Percentiles rank a stretch among this genome's conserved stretches.
Evolutionary conservation across 2,797 vertebrate genomes (phyloP).

Genomic region (Girardinus metallicus): DNA sequence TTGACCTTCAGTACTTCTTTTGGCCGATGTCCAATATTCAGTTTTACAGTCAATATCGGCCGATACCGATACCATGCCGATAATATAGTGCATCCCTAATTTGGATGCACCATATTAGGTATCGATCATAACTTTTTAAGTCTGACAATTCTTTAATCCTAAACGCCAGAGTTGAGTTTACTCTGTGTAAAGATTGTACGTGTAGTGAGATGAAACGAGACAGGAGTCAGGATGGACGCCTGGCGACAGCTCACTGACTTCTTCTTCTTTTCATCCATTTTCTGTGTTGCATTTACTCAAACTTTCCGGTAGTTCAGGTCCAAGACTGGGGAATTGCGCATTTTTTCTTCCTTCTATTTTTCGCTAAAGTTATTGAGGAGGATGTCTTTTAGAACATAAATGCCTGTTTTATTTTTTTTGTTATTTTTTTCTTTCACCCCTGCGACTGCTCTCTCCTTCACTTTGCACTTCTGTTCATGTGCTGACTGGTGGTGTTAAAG

Average conservation of each 20-base stretch:
- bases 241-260: slow-evolving; percentile 11
- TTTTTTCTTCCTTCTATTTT: slow-evolving; percentile 24
- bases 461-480: slow-evolving; percentile 40
- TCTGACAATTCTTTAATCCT: background rate
- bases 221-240: background rate
- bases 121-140: background rate
- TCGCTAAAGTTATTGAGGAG: slow-evolving; percentile 19
- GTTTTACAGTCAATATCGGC: too few relatives aligned
- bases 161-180: background rate
- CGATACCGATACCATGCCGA: too few relatives aligned
- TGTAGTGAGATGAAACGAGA: background rate
- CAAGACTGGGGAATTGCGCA: background rate
- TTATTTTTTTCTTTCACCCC: background rate
- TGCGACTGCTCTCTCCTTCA: background rate
- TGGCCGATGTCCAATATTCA: too few relatives aligned
- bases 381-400: slow-evolving; percentile 42
- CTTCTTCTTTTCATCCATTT: background rate
- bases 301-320: slow-evolving; percentile 12
- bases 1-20: too few relatives aligned
- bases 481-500: slow-evolving; percentile 50
- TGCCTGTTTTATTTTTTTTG: background rate
- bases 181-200: background rate
- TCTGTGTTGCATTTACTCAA: background rate
- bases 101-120: too few relatives aligned
- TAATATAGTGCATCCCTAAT: too few relatives aligned